phyloP scores from a whole-genome alignment of 2,113 vertebrate genomes.

The Psittacus erithacus region DNA sequence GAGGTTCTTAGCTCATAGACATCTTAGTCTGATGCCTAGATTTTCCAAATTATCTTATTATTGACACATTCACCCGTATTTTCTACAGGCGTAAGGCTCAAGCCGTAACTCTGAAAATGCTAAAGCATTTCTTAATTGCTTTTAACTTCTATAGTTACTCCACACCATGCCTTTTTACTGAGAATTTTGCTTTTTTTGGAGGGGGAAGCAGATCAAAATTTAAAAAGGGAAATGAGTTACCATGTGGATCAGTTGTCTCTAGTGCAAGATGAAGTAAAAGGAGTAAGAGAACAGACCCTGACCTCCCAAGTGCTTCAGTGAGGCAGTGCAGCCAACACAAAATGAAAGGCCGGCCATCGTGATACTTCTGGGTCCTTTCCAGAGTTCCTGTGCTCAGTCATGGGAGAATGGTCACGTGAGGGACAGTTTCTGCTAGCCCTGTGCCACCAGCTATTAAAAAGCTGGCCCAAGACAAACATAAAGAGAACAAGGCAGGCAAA shows the following conservation, averaged over 20 bases:
- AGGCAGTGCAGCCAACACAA: fast-evolving
- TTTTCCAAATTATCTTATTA: not conserved
- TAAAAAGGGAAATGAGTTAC: not conserved
- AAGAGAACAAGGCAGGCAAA: not conserved
- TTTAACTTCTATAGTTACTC: not conserved
- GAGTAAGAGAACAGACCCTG: not conserved
- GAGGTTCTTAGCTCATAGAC: not conserved
- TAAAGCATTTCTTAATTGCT: not conserved
- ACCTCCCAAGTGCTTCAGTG: not conserved
- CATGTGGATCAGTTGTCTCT: not conserved
- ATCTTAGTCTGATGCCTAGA: not conserved
- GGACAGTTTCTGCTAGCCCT: not conserved
- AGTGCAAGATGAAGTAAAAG: not conserved
- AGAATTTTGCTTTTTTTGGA: not conserved
- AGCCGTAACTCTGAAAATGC: not conserved
- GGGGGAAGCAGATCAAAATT: not conserved
- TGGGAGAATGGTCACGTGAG: fast-evolving
- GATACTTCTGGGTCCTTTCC: not conserved
- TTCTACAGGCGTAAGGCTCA: not conserved
- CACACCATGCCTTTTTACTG: not conserved
- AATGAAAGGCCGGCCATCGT: not conserved
- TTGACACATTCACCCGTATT: not conserved
- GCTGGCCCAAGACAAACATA: not conserved
- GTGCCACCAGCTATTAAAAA: not conserved
- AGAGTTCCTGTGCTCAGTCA: fast-evolving